Base-by-base conservation (phyloP, 92 coral and sea anemone genomes). In the Porites lobata region DNA sequence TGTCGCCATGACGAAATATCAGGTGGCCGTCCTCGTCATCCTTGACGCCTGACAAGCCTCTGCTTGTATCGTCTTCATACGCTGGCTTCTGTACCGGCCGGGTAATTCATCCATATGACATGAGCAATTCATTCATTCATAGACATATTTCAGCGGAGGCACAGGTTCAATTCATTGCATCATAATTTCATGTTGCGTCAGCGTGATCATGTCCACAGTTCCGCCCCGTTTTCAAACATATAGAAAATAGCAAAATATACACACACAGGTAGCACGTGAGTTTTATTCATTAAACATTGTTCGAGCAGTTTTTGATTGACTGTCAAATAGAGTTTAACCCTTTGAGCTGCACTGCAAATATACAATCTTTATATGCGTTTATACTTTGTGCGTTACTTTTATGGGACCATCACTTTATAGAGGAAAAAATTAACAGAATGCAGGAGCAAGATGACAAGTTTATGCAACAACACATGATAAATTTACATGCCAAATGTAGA, bases 1-100 rank as follows among this genome's bases (percentile, higher is more conserved):
- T 76, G 93, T 98, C 99, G 84, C 99, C 99, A 86, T 90, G 88
- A 59, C 94, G 98, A 89, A 92, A 98, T 71, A 92, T 83, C 84
- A 98, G 98, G 91, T 98, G 99, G 61, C 99, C 99, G 69, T 95
- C 99, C 90, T 98, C 95, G 71, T 98, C 99, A 79, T 96, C 99
- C 92, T 87, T 91, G 88, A 85, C 69, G 82, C 98, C 92, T 89
- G 99, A 72, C 86, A 84, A 90, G 88, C 91, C 93, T 92, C 95
- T 81, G 87, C 95, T 86, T 75, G 94, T 79, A 65, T 92, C 96
- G 19, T 94, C 96, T 65, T 85, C 98, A 65, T 89, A 82, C 65
- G 91, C 88, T 79, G 84, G 86, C 94, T 89, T 95, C 98, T 93
- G 95, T 82, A 79, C 78, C 84, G 86, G 90, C 84, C 93, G 89